phyloP scores from a whole-genome alignment of 1,140 invertebrate genomes.

The Conus ventricosus region DNA sequence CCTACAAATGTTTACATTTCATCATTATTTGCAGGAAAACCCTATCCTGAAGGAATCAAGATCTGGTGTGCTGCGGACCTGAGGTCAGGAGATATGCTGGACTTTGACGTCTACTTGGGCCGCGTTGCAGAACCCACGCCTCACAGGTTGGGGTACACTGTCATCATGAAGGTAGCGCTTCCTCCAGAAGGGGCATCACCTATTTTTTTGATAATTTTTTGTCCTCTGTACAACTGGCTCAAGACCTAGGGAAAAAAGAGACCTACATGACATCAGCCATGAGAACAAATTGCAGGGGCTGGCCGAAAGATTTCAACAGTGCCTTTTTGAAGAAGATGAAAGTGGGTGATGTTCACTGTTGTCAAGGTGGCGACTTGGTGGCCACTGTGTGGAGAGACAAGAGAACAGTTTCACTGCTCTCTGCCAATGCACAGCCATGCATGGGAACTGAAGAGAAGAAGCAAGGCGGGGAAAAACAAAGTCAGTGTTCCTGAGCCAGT shows the following conservation, averaged over 20 bases:
- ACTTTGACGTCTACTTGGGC: neutral
- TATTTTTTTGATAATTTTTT: constrained; percentile 42
- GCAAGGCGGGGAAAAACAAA: neutral
- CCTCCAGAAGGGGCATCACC: constrained; percentile 1
- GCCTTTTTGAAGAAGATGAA: constrained; percentile 6
- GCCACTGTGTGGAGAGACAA: constrained; percentile 35
- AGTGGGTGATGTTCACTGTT: neutral
- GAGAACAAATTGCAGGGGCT: neutral
- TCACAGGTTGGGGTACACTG: neutral
- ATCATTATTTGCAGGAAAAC: constrained; percentile 2
- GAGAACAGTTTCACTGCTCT: constrained; percentile 26
- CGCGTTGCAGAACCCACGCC: neutral
- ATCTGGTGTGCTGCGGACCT: constrained; percentile 6
- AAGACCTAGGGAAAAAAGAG: constrained; percentile 20
- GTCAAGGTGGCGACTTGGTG: constrained; percentile 22
- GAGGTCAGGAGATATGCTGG: neutral
- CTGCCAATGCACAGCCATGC: constrained; percentile 30
- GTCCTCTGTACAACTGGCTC: constrained; percentile 27
- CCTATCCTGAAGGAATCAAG: constrained; percentile 1
- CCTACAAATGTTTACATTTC: neutral
- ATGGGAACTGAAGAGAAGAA: constrained; percentile 14
- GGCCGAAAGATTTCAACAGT: constrained; percentile 19
- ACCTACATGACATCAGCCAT: constrained; percentile 28
- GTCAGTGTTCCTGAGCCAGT: constrained; percentile 18
- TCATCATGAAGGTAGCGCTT: constrained; percentile 18